Conservation (phyloP, 2,888 invertebrate genomes). For the Phyto melanocephala region DNA sequence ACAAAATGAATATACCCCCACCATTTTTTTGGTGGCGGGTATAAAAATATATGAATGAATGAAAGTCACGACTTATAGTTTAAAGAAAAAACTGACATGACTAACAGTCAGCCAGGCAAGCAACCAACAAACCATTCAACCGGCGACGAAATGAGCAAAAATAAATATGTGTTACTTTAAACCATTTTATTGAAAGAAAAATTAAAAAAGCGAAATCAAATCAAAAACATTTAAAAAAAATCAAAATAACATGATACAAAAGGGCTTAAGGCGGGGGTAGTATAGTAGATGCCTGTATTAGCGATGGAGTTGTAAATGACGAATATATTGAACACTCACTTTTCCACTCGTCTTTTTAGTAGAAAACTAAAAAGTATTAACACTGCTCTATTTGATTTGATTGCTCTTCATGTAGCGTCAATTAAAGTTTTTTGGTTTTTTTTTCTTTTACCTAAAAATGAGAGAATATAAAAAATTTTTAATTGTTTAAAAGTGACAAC, state of each 20-base stretch:
- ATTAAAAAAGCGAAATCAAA: neutral
- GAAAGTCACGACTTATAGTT: constrained; percentile 71
- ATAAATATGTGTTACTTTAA: constrained; percentile 62
- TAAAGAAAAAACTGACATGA: constrained; percentile 34
- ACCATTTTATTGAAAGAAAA: constrained; percentile 57
- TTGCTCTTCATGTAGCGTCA: constrained; percentile 59
- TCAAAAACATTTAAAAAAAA: constrained; percentile 49
- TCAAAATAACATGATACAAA: constrained; percentile 56
- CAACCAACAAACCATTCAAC: constrained; percentile 8
- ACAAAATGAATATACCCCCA: too few relatives aligned
- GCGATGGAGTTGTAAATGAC: neutral
- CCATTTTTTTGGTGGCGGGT: too few relatives aligned
- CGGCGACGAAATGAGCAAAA: constrained; percentile 36
- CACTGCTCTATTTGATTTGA: constrained; percentile 68
- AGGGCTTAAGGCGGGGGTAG: constrained; percentile 27
- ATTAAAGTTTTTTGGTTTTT: constrained; percentile 51
- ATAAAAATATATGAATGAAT: constrained; percentile 68
- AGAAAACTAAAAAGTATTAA: neutral
- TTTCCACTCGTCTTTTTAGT: constrained; percentile 1
- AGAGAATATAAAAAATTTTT: neutral
- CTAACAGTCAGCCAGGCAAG: constrained; percentile 26
- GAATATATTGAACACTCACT: neutral
- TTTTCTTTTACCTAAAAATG: neutral
- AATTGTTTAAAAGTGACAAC: neutral
- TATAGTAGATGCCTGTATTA: neutral